Evolutionary conservation across 2,888 invertebrate genomes (phyloP).

Genomic region (Xanthia icteritia): DNA sequence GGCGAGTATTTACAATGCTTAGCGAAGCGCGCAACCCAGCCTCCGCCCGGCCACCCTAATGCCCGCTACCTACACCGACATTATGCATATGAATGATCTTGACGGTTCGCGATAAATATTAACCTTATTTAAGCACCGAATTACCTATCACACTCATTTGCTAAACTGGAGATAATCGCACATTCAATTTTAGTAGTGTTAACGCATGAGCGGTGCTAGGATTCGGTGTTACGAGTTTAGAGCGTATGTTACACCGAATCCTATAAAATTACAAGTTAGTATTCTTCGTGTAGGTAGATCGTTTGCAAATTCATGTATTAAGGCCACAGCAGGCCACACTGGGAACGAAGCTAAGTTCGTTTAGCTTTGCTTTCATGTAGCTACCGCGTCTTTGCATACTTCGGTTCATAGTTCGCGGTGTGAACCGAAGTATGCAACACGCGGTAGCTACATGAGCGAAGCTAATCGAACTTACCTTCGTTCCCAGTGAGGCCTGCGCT

Average conservation of each 20-base stretch:
- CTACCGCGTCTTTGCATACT: no score
- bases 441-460: no score
- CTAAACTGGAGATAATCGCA: neutral
- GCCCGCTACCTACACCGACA: conserved; percentile 67
- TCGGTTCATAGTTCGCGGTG: no score
- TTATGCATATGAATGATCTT: conserved; percentile 77
- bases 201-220: neutral
- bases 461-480: no score
- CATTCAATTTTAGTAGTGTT: neutral
- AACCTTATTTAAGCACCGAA: conserved; percentile 42
- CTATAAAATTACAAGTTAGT: conserved; percentile 19
- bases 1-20: conserved; percentile 88
- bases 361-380: no score
- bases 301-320: neutral
- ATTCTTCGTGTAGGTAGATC: neutral
- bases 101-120: conserved; percentile 55
- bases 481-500: no score
- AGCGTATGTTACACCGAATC: neutral
- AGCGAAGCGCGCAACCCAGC: conserved; percentile 82
- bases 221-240: no score
- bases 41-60: conserved; percentile 67
- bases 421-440: no score
- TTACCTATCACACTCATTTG: conserved; percentile 40
- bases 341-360: no score
- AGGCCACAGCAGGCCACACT: no score